Evolutionary conservation across 2,888 invertebrate species (phyloP).

Genomic region (Stegana nigrithorax): DNA sequence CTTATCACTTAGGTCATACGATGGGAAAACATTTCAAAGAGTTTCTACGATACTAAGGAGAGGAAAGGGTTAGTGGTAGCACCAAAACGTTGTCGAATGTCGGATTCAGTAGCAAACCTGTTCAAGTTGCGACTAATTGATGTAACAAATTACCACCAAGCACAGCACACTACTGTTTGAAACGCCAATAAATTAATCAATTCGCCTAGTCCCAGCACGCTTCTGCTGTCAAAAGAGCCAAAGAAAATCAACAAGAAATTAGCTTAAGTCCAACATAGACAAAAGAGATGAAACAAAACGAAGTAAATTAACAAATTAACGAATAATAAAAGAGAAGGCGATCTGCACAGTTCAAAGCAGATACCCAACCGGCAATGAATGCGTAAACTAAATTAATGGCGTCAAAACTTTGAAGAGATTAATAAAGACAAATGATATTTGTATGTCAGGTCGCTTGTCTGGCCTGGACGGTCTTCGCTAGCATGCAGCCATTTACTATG

Average conservation of each 20-base stretch:
- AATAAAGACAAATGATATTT: conserved; percentile 27
- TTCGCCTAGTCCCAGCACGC: conserved; percentile 46
- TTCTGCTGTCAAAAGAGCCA: conserved; percentile 49
- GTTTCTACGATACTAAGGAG: too few relatives aligned
- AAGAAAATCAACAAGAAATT: conserved; percentile 20
- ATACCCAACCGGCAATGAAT: conserved; percentile 38
- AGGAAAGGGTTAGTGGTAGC: too few relatives aligned
- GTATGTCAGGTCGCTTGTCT: too few relatives aligned
- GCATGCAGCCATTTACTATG: too few relatives aligned
- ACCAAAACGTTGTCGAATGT: too few relatives aligned
- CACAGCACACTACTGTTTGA: conserved; percentile 41
- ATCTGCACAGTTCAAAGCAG: background rate
- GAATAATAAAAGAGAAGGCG: background rate
- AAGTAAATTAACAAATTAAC: background rate
- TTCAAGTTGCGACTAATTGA: too few relatives aligned
- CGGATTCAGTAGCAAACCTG: too few relatives aligned
- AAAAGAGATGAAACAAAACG: conserved; percentile 23
- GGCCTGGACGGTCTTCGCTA: too few relatives aligned
- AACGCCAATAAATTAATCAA: conserved; percentile 47
- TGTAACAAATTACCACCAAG: too few relatives aligned
- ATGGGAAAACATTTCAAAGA: too few relatives aligned
- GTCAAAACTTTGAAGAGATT: conserved; percentile 38
- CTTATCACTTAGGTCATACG: too few relatives aligned
- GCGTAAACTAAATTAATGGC: conserved; percentile 52
- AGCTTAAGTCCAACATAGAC: conserved; percentile 14